Conservation (phyloP, 2,888 invertebrate species). For the Anthophora plumipes region DNA sequence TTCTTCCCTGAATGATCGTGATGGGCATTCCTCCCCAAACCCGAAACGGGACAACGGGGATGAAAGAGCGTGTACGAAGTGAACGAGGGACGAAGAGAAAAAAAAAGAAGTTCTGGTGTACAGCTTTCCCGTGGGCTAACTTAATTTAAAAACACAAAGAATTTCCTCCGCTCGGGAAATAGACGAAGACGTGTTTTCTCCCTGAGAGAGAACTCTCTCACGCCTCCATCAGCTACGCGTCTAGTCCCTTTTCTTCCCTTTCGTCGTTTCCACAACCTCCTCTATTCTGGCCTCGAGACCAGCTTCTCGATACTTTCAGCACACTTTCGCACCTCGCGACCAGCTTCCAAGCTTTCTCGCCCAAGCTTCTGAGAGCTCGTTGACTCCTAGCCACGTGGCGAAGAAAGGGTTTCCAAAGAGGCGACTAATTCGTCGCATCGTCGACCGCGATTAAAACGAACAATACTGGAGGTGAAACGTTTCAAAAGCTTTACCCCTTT, state of each 20-base stretch:
- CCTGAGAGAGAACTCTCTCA: conserved; percentile 55
- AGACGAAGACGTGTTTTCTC: conserved; percentile 71
- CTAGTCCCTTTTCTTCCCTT: conserved; percentile 12
- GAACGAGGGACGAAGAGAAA: conserved; percentile 39
- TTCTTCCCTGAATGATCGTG: conserved; percentile 18
- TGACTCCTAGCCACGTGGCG: conserved; percentile 18
- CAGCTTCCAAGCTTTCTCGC: conserved; percentile 29
- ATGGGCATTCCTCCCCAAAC: conserved; percentile 23
- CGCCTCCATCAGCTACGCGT: conserved; percentile 39
- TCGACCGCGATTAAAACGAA: conserved; percentile 4
- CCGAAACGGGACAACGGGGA: neutral
- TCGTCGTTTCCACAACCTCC: conserved; percentile 26
- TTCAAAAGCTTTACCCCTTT: neutral
- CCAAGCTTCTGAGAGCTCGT: conserved; percentile 10
- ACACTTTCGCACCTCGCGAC: conserved; percentile 42
- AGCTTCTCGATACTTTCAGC: conserved; percentile 50
- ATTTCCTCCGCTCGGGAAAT: conserved; percentile 68
- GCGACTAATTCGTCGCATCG: conserved; percentile 23
- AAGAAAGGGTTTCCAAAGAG: neutral
- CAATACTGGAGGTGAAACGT: neutral
- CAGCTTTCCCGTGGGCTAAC: conserved; percentile 70
- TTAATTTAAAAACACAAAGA: conserved; percentile 78
- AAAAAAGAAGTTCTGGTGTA: conserved; percentile 62
- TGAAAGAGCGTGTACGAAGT: conserved; percentile 38
- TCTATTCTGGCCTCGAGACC: conserved; percentile 29